These are phyloP conservation scores for Dasysyrphus albostriatus DNA, from an alignment of 2,888 invertebrate species.

Conservation along the genomic window DNA sequence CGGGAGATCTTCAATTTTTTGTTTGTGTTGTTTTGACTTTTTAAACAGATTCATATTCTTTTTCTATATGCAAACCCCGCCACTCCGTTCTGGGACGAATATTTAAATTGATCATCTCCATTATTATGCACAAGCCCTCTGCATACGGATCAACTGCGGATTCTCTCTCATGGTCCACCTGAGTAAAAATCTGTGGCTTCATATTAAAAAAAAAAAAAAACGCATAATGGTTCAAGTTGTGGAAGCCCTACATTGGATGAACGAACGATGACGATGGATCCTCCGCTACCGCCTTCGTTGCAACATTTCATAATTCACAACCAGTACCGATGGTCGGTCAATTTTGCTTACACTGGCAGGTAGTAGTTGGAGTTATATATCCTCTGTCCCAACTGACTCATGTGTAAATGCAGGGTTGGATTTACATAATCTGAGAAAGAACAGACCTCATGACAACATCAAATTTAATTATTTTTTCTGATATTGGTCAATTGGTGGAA, in stretches of 20 bases:
- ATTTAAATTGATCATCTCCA: constrained; percentile 84
- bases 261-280: constrained; percentile 49
- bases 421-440: background rate
- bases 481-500: too few relatives aligned
- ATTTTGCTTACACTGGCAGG: constrained; percentile 60
- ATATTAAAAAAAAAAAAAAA: background rate
- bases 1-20: constrained; percentile 35
- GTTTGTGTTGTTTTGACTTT: constrained; percentile 23
- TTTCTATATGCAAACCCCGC: constrained; percentile 69
- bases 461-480: too few relatives aligned
- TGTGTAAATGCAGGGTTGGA: background rate
- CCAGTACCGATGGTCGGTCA: constrained; percentile 54
- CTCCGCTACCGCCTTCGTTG: constrained; percentile 67
- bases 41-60: constrained; percentile 57
- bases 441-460: too few relatives aligned
- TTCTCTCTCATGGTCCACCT: constrained; percentile 38
- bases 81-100: constrained; percentile 76
- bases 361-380: constrained; percentile 47
- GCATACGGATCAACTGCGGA: constrained; percentile 46
- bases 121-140: constrained; percentile 77
- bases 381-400: constrained; percentile 1
- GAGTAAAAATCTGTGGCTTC: background rate
- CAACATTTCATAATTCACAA: constrained; percentile 75
- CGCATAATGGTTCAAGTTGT: constrained; percentile 38
- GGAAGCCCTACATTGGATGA: constrained; percentile 63